These are phyloP conservation scores for Heliornis fulica DNA, from an alignment of 2,113 vertebrate species.

Conservation along the genomic window DNA sequence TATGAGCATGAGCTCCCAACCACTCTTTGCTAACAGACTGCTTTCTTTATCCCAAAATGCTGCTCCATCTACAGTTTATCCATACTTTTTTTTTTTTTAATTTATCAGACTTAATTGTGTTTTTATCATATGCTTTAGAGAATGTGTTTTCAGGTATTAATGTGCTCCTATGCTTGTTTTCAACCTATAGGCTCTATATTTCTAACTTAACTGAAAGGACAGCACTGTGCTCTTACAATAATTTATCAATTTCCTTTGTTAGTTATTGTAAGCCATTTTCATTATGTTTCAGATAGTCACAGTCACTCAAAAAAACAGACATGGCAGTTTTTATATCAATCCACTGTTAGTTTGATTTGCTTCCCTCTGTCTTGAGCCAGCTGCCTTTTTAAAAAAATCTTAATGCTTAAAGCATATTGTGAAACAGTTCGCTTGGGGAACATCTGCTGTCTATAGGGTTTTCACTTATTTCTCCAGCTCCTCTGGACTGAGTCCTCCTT, in stretches of 20 bases:
- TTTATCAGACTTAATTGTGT: neutral
- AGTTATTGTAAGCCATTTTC: neutral
- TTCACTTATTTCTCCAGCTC: neutral
- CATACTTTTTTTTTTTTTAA: neutral
- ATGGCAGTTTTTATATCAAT: neutral
- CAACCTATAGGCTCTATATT: neutral
- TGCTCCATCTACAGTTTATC: neutral
- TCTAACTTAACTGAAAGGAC: neutral
- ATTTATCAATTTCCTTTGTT: neutral
- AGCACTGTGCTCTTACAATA: neutral
- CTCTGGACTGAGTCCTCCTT: neutral
- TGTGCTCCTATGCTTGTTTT: neutral
- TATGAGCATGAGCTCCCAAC: neutral
- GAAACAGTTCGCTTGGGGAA: neutral
- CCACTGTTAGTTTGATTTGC: neutral
- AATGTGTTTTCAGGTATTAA: neutral
- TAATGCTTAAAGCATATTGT: neutral
- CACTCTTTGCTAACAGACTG: neutral
- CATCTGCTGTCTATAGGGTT: neutral
- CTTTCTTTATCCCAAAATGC: neutral
- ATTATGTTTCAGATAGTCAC: fast-evolving
- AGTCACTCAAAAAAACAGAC: neutral
- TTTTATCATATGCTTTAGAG: neutral
- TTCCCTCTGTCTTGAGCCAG: neutral
- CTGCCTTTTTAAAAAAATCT: neutral